These are phyloP conservation scores for Macquaria australasica DNA, from an alignment of 2,113 vertebrate genomes.

Conservation along the genomic window DNA sequence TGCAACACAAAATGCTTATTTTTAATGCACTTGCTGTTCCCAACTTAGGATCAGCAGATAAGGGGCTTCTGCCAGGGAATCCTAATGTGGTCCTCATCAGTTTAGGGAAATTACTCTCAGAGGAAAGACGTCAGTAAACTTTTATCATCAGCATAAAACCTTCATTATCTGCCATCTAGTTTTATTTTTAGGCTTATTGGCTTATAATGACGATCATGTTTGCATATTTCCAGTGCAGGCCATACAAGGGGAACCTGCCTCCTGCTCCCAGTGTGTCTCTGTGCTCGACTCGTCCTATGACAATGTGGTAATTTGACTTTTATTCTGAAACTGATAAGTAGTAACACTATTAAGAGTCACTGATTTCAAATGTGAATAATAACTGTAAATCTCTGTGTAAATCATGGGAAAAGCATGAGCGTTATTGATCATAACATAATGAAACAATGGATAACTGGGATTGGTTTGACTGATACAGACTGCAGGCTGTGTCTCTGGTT, in stretches of 20 bases:
- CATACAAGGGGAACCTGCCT: constrained; percentile 55
- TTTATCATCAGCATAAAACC: constrained; percentile 24
- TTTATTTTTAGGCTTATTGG: background rate
- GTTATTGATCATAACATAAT: constrained; percentile 25
- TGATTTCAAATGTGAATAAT: constrained; percentile 23
- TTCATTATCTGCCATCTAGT: background rate
- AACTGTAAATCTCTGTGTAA: background rate
- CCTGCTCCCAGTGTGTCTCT: constrained; percentile 74
- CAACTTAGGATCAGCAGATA: constrained; percentile 46
- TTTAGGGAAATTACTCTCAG: constrained; percentile 77
- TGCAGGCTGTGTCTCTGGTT: background rate
- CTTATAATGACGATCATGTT: background rate
- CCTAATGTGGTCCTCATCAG: constrained; percentile 83
- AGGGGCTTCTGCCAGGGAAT: constrained; percentile 74
- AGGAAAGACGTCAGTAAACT: constrained; percentile 71
- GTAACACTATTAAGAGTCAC: background rate
- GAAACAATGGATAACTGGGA: constrained; percentile 2
- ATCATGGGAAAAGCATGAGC: background rate
- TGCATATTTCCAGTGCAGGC: constrained; percentile 64
- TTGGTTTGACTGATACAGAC: background rate
- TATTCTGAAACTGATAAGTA: background rate
- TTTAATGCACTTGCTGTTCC: background rate
- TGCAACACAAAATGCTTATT: background rate
- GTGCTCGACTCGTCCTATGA: constrained; percentile 71
- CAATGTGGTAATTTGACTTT: constrained; percentile 65